Evolutionary conservation across 2,113 vertebrate genomes (phyloP).

Genomic region (Trogon surrucura): DNA sequence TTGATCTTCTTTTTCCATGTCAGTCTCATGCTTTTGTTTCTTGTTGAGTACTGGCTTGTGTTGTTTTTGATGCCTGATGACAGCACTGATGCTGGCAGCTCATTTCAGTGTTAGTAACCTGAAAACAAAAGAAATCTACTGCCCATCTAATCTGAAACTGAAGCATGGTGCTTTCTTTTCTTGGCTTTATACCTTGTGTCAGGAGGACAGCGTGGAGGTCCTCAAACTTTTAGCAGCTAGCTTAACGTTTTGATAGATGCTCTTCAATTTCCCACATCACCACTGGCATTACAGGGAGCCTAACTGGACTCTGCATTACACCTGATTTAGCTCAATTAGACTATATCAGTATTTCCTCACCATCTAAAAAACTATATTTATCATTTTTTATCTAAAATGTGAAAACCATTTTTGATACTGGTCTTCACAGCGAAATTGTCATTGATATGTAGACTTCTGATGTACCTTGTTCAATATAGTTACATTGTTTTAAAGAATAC

Average conservation of each 20-base stretch:
- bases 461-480: neutral
- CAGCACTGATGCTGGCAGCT: neutral
- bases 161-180: neutral
- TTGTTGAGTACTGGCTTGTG: neutral
- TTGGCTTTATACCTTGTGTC: neutral
- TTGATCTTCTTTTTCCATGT: neutral
- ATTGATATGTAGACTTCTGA: neutral
- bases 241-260: neutral
- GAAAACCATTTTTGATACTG: neutral
- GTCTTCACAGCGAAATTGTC: neutral
- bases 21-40: neutral
- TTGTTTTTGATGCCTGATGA: conserved; percentile 14
- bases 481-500: neutral
- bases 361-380: neutral
- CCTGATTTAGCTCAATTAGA: neutral
- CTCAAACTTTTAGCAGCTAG: neutral
- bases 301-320: neutral
- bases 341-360: neutral
- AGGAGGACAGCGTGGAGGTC: neutral
- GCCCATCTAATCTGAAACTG: neutral
- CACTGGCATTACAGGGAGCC: neutral
- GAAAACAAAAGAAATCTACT: neutral
- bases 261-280: neutral
- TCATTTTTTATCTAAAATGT: neutral
- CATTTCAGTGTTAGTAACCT: conserved; percentile 5